Evolutionary conservation across 2,888 invertebrate genomes (phyloP), one percentile per base, ranked within the genome.

Genomic region (Thera obeliscata): DNA sequence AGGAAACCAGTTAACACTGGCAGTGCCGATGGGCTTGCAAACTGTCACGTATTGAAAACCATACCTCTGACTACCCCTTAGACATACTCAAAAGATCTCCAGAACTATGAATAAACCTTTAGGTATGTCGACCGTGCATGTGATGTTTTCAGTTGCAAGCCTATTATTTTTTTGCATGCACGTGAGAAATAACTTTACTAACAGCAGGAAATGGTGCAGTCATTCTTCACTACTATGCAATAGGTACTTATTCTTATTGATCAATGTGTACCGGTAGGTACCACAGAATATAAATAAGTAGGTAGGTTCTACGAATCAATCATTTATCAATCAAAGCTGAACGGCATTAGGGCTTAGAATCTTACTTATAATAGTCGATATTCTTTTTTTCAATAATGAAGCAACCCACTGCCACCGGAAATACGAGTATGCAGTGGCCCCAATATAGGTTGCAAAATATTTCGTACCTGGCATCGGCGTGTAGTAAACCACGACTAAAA

Each of bases 381-480:
- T 41, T n/a, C n/a, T n/a, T n/a, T n/a, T n/a, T n/a, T n/a, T 52
- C 43, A 35, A 52, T 36, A 55, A 7, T 63, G 22, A 41, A 35
- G 36, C 48, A 56, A 49, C 43, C 43, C 52, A 61, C 38, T 64
- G 59, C 64, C 46, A 11, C 46, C 43, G 22, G 41, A 43, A 52
- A 5, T 22, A 33, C 9, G 9, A 36, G 49, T 56, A 46, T 49
- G 59, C 59, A 56, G 35, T 50, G 52, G 7, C 3, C 22, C 9
- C n/a, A 56, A 46, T 41, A 7, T 48, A 33, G 56, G 56, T 56
- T 52, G 58, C 35, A 70, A 63, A 66, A 61, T 64, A 46, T 43
- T 55, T 41, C 65, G 61, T 69, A 96, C 96, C 96, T 93, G 96
- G 96, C 90, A 96, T 93, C 35, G 96, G 96, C 57, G 96, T 96